Conservation (phyloP, 2,113 vertebrate species). For the human region DNA sequence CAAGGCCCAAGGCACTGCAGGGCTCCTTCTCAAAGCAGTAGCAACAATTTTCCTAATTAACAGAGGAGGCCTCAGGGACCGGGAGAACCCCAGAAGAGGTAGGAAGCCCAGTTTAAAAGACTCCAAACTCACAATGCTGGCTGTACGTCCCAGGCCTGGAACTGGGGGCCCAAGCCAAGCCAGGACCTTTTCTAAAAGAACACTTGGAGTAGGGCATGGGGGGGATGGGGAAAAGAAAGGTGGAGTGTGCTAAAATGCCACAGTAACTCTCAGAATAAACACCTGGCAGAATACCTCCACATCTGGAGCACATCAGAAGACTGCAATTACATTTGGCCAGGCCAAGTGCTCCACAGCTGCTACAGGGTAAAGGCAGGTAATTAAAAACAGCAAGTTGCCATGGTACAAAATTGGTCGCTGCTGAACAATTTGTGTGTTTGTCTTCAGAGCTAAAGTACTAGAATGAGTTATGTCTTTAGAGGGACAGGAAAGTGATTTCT, state of each 20-base stretch:
- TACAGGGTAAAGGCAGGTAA: slow-evolving; percentile 77
- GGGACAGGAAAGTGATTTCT: slow-evolving; percentile 57
- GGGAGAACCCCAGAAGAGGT: not conserved
- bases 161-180: not conserved
- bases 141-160: not conserved
- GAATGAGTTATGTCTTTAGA: slow-evolving; percentile 65
- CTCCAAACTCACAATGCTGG: not conserved
- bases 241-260: slow-evolving; percentile 54
- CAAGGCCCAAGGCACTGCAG: not conserved
- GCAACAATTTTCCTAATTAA: slow-evolving; percentile 66
- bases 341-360: slow-evolving; percentile 82
- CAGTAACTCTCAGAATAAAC: slow-evolving; percentile 75
- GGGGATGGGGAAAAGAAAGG: not conserved
- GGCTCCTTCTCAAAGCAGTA: slow-evolving; percentile 67
- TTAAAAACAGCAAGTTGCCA: slow-evolving; percentile 86
- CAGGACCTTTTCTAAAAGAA: slow-evolving; percentile 3
- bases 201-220: not conserved
- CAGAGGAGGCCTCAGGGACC: slow-evolving; percentile 22
- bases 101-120: not conserved
- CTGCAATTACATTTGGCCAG: slow-evolving; percentile 84
- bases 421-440: slow-evolving; percentile 82
- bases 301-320: slow-evolving; percentile 80
- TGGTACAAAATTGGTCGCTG: slow-evolving; percentile 82
- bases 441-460: slow-evolving; percentile 69
- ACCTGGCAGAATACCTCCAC: slow-evolving; percentile 79